phyloP scores from a whole-genome alignment of 1,140 invertebrate species.

The Diplogasteroides magnus region DNA sequence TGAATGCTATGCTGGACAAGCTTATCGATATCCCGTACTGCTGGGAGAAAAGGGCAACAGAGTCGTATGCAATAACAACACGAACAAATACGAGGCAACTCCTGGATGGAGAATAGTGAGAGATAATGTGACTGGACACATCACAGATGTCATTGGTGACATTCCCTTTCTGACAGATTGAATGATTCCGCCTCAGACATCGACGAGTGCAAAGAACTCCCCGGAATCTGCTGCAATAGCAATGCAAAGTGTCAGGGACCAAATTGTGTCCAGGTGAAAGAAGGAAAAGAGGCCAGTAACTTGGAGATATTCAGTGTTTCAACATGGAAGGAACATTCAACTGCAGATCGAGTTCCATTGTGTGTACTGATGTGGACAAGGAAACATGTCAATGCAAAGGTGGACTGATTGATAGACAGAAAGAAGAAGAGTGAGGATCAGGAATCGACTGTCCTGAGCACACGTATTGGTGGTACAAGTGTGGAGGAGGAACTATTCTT shows the following conservation, averaged over 20 bases:
- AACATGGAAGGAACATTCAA: too few relatives aligned
- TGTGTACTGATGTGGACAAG: too few relatives aligned
- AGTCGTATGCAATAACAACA: not conserved
- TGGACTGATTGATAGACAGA: not conserved
- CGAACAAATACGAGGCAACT: not conserved
- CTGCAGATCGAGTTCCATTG: too few relatives aligned
- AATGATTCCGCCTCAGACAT: too few relatives aligned
- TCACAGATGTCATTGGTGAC: not conserved
- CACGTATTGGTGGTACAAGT: not conserved
- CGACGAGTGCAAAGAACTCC: not conserved
- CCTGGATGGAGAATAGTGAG: not conserved
- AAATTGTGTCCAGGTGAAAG: too few relatives aligned
- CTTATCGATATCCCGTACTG: not conserved
- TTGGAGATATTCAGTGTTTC: too few relatives aligned
- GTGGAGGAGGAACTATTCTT: not conserved
- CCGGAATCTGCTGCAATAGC: not conserved
- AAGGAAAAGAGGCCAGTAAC: too few relatives aligned
- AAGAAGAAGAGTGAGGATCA: not conserved
- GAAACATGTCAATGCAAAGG: too few relatives aligned
- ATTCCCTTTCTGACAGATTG: not conserved
- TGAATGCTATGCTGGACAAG: not conserved
- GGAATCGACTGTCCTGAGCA: not conserved
- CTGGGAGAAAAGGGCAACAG: not conserved
- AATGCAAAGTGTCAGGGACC: too few relatives aligned
- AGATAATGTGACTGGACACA: not conserved